Base-by-base conservation (phyloP, 2,797 vertebrate genomes). In the Eptatretus atami region DNA sequence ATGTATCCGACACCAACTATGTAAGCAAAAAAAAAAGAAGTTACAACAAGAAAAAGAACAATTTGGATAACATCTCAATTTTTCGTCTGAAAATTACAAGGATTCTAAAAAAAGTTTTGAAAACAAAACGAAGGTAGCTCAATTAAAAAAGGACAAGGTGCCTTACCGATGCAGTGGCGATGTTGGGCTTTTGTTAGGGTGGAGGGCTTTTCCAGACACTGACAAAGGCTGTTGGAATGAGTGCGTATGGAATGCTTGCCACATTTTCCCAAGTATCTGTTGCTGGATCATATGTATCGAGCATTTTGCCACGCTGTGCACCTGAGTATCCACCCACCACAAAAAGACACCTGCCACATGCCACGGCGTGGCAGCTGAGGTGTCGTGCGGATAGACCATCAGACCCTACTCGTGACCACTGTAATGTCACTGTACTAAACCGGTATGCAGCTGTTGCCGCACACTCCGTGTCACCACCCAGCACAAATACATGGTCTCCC, bases 321-420 rank as follows among this genome's bases (percentile, higher is more conserved):
- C 57, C 57, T n/a, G 25, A 61, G 25, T 61, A 61, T n/a, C 57
- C 57, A 12, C 57, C 57, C 57, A 61, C 57, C 57, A 61, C 57
- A 61, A n/a, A 25, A n/a, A 61, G 9, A n/a, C 57, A 25, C n/a
- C 25, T 61, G 57, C 57, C 57, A 10, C n/a, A 61, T n/a, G 57
- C 57, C 57, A 61, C 57, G n/a, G 57, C 57, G 12, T 61, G 57
- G 57, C 57, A 61, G 57, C 57, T 61, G n/a, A 61, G n/a, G 57
- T 24, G 57, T 61, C 25, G n/a, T n/a, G 57, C 57, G 12, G 57
- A n/a, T n/a, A 61, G 25, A 10, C 57, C 57, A 12, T 61, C 57
- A n/a, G 57, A n/a, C 25, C 25, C 57, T 10, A 61, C 57, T 24
- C 57, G 57, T n/a, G 57, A n/a, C 57, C 57, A 61, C 25, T 61